Conservation (phyloP, 1,140 invertebrate species). For the Hypsibius dujardini region DNA sequence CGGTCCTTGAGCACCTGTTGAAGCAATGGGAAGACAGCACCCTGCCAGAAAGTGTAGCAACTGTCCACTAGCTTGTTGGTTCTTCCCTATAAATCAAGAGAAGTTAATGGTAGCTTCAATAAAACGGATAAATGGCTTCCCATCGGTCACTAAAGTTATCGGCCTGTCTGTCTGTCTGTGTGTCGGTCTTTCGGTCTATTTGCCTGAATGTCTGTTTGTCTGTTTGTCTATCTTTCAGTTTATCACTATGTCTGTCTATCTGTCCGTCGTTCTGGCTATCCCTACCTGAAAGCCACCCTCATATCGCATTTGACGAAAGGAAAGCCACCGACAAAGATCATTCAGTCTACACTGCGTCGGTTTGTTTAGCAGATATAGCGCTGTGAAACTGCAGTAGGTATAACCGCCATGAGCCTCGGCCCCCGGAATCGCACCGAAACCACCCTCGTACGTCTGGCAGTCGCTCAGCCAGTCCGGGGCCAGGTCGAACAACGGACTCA, state of each 20-base stretch:
- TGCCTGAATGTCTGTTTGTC: too few relatives aligned
- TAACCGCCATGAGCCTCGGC: slow-evolving; percentile 97
- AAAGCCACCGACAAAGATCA: slow-evolving; percentile 30
- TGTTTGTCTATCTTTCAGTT: too few relatives aligned
- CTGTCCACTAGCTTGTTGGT: slow-evolving; percentile 96
- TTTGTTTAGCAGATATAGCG: slow-evolving; percentile 59
- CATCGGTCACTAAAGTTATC: too few relatives aligned
- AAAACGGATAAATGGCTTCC: neutral
- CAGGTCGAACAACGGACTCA: slow-evolving; percentile 56
- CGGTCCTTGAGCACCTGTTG: slow-evolving; percentile 40
- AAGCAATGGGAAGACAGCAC: slow-evolving; percentile 63
- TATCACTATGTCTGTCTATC: too few relatives aligned
- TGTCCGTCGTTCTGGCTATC: neutral
- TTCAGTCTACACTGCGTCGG: slow-evolving; percentile 54
- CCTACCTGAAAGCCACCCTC: slow-evolving; percentile 43
- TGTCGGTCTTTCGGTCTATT: too few relatives aligned
- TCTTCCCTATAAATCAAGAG: slow-evolving; percentile 36
- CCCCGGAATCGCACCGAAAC: slow-evolving; percentile 78
- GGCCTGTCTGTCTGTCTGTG: too few relatives aligned
- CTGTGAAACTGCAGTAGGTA: slow-evolving; percentile 83
- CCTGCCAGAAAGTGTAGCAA: slow-evolving; percentile 98
- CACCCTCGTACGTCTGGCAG: slow-evolving; percentile 96
- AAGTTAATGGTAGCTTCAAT: slow-evolving; percentile 17
- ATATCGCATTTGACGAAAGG: slow-evolving; percentile 33
- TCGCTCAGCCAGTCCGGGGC: slow-evolving; percentile 61